phyloP scores from a whole-genome alignment of 2,888 invertebrate genomes.

The Deilephila porcellus region DNA sequence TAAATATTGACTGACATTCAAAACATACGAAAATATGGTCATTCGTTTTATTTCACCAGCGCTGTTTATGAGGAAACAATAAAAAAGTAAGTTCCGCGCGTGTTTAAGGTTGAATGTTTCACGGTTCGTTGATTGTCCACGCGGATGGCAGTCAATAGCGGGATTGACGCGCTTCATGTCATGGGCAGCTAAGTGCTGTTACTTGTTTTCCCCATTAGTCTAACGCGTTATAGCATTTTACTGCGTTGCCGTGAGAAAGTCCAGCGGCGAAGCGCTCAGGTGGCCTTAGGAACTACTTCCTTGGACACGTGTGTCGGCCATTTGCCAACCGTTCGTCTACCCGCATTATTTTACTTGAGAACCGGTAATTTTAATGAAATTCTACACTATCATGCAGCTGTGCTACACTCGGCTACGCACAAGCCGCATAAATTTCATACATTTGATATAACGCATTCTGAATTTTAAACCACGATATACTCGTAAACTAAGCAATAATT shows the following conservation, averaged over 20 bases:
- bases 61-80: constrained; percentile 19
- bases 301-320: constrained; percentile 71
- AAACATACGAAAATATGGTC: not conserved
- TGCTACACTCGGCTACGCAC: constrained; percentile 63
- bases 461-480: constrained; percentile 52
- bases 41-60: constrained; percentile 6
- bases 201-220: constrained; percentile 67
- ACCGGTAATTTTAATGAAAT: constrained; percentile 81
- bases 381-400: constrained; percentile 77
- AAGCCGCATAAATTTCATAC: constrained; percentile 63
- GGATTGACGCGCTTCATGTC: constrained; percentile 40
- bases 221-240: constrained; percentile 64
- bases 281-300: constrained; percentile 69
- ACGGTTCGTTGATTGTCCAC: constrained; percentile 18
- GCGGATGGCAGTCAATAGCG: constrained; percentile 33
- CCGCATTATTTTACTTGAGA: constrained; percentile 77
- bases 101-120: constrained; percentile 8
- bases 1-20: constrained; percentile 5
- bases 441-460: constrained; percentile 57
- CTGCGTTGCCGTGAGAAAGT: constrained; percentile 73
- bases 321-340: constrained; percentile 69
- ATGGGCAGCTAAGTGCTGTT: constrained; percentile 63
- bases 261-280: constrained; percentile 62
- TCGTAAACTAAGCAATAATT: constrained; percentile 31
- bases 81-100: constrained; percentile 12